Evolutionary conservation across 2,797 vertebrate species (phyloP), one percentile per base, ranked within the genome.

Genomic region (Furcifer pardalis): DNA sequence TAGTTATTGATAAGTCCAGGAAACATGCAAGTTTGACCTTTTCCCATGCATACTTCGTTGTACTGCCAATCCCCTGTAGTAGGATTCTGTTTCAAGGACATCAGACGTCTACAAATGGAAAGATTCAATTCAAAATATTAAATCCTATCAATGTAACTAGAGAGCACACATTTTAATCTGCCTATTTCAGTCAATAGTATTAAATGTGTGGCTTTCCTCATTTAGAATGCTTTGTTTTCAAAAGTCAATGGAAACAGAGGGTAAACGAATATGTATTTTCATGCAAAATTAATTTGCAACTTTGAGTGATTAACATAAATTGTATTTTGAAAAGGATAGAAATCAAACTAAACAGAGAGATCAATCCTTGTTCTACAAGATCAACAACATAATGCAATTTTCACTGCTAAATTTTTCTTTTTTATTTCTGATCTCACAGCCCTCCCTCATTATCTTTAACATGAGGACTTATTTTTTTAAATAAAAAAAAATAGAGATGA

Each of bases 1-100:
- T 99, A 98, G 95, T 98, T 98, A 95, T 99, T 99, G 93, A 99
- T 98, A 84, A 99, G 96, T 19, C 97, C 97, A 3, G 98, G 98
- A 88, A 99, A 99, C 46, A 96, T 91, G 15, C 98, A 99, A 0
- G 98, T 98, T 89, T 95, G 95, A n/a, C 97, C 98, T 0, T 83
- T 90, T 19, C 98, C 98, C 98, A 99, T 99, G 89, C 98, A 99
- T 91, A 99, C 96, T 92, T 99, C 98, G 42, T 82, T 97, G 93
- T 99, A 98, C 5, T 85, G 95, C 98, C 98, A 99, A 5, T 91
- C 94, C 4, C 96, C 88, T 0, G 97, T 96, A 52, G 81, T 89
- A 2, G 0, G 91, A 88, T 97, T 95, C 94, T 99, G 97, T 82
- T 94, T 96, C 81, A 99, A 94, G 89, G 97, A 97, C 98, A 99